phyloP scores from a whole-genome alignment of 2,797 vertebrate genomes.

The Cossypha niveicapilla region DNA sequence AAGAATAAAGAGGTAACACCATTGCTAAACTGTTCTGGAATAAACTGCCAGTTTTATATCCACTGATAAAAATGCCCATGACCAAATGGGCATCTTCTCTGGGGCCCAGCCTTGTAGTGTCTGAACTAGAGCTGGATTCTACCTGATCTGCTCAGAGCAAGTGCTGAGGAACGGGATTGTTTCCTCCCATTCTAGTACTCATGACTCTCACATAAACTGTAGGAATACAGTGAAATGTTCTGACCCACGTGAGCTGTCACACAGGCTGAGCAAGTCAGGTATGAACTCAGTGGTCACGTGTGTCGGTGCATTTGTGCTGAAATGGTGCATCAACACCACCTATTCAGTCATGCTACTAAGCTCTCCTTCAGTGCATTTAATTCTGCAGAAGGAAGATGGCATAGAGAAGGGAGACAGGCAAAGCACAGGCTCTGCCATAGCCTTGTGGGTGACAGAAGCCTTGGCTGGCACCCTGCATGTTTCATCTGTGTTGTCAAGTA shows the following conservation, averaged over 20 bases:
- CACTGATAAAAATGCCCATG: not conserved
- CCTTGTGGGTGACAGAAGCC: not conserved
- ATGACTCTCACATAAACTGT: not conserved
- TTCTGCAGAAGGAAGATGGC: not conserved
- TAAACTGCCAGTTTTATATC: not conserved
- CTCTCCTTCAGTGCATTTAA: not conserved
- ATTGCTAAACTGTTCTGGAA: not conserved
- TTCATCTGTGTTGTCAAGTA: not conserved
- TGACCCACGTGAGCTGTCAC: not conserved
- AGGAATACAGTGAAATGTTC: not conserved
- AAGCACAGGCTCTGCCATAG: not conserved
- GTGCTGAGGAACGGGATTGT: rapidly evolving
- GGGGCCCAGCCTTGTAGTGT: not conserved
- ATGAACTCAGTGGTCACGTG: not conserved
- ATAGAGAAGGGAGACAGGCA: not conserved
- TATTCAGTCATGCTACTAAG: not conserved
- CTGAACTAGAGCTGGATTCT: not conserved
- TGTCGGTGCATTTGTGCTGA: rapidly evolving
- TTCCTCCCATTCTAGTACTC: not conserved
- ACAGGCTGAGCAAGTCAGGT: not conserved
- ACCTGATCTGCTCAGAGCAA: not conserved
- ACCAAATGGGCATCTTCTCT: not conserved
- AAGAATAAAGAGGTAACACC: not conserved
- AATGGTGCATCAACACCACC: not conserved
- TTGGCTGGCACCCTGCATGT: not conserved